Evolutionary conservation across 1,140 invertebrate species (phyloP).

Genomic region (Drosophila tristis): DNA sequence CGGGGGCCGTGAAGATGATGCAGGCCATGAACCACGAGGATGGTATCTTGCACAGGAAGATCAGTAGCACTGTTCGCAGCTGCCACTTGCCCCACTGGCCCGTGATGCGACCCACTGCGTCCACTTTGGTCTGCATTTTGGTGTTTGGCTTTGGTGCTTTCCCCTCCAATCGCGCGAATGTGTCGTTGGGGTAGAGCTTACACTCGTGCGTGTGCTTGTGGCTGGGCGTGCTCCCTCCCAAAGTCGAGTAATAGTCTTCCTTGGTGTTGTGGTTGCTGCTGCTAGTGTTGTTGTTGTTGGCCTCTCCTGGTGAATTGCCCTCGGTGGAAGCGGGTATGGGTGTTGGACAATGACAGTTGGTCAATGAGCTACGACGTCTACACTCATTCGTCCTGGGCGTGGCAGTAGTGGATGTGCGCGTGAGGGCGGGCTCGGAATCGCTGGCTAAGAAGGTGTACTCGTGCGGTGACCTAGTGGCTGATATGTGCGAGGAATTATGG

Average conservation of each 20-base stretch:
- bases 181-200: constrained; percentile 74
- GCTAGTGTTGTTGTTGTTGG: constrained; percentile 61
- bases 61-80: constrained; percentile 77
- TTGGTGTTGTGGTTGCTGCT: constrained; percentile 50
- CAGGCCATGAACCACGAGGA: constrained; percentile 85
- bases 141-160: constrained; percentile 45
- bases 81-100: constrained; percentile 84
- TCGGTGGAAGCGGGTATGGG: constrained; percentile 12
- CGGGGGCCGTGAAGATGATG: constrained; percentile 84
- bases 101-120: constrained; percentile 81
- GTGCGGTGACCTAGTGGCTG: constrained; percentile 35
- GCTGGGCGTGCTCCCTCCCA: constrained; percentile 22
- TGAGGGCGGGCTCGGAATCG: constrained; percentile 5
- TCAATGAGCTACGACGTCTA: constrained; percentile 51
- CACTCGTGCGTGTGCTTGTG: constrained; percentile 51
- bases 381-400: constrained; percentile 30
- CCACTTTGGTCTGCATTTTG: constrained; percentile 81
- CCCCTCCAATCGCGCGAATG: constrained; percentile 70
- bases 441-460: constrained; percentile 16
- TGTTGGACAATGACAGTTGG: constrained; percentile 18
- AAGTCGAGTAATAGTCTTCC: constrained; percentile 54
- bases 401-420: constrained; percentile 9
- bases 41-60: constrained; percentile 84
- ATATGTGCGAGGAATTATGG: constrained; percentile 58
- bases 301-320: constrained; percentile 11